Evolutionary conservation across 2,113 vertebrate species (phyloP), one percentile per base, ranked within the genome.

Genomic region (Actenoides hombroni): DNA sequence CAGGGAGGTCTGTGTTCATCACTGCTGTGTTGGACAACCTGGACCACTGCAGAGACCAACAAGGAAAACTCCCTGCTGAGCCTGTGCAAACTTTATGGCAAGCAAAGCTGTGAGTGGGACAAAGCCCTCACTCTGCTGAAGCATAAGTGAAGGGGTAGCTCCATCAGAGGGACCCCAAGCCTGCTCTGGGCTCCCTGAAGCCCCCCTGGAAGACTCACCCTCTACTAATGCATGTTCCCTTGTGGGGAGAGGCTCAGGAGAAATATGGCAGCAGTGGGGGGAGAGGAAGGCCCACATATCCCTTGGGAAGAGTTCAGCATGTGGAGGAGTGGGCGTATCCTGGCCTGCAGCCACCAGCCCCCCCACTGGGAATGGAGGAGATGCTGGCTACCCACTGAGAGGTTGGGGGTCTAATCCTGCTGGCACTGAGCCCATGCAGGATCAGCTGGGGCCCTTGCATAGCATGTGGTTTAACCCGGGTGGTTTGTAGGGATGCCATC

Each of bases 1-100:
- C 0, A 0, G 16, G 31, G 17, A 89, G 11, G 1, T 3, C 31
- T 24, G 1, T 0, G 2, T 48, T 51, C 21, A 23, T 44, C 4
- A 1, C 60, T 57, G 75, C 40, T 75, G 19, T 56, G 16, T 54
- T 11, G 9, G 70, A 89, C 16, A 6, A 8, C 40, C 40, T 65
- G 87, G 25, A 18, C 37, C 4, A 3, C 69, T 70, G 64, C 1
- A 0, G 69, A 81, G 16, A 74, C 40, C 51, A 23, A 33, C 20
- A 18, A 78, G 54, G 48, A 77, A 74, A 84, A 31, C 24, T 56
- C 33, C 5, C 2, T 5, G 3, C 14, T 0, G 0, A 78, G 26
- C 24, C 69, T 37, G 20, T 9, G 5, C 24, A 16, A 93, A 49
- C n/a, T 44, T 37, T 5, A 21, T 14, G 56, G 17, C 35, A 37